Percentiles rank a stretch among this genome's conserved stretches.
These are phyloP conservation scores for Galeopsomyia nigrocyanea DNA, from an alignment of 2,888 invertebrate genomes.

Conservation along the genomic window DNA sequence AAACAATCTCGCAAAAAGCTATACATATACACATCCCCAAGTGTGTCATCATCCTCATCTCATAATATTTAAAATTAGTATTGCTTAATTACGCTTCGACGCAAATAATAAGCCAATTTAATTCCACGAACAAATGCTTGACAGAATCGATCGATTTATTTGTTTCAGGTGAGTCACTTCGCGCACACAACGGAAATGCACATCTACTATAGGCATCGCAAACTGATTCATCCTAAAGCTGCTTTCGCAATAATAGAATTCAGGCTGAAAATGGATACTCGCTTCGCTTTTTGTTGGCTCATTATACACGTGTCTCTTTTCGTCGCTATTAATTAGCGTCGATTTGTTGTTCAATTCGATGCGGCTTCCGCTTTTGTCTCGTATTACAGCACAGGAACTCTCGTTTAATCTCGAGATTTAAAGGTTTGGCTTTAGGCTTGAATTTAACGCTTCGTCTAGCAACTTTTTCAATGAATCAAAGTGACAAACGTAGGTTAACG, in stretches of 20 bases:
- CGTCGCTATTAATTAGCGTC: constrained; percentile 37
- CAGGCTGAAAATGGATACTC: constrained; percentile 43
- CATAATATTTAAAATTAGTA: background rate
- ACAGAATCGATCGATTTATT: constrained; percentile 33
- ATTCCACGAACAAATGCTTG: background rate
- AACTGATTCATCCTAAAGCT: constrained; percentile 32
- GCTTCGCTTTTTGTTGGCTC: constrained; percentile 32
- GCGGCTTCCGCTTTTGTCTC: constrained; percentile 13
- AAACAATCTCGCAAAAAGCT: background rate
- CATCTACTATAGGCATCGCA: constrained; percentile 4
- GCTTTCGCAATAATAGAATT: constrained; percentile 31
- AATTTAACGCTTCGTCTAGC: background rate
- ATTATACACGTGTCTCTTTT: constrained; percentile 25
- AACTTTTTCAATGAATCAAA: constrained; percentile 20
- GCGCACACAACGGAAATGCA: background rate
- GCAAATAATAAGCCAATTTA: background rate
- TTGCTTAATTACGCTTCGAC: background rate
- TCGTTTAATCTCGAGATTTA: background rate
- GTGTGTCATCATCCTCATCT: background rate
- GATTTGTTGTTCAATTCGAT: constrained; percentile 11
- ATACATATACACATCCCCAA: background rate
- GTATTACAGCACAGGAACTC: constrained; percentile 1
- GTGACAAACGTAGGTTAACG: constrained; percentile 33
- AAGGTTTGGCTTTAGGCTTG: background rate
- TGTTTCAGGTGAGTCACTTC: constrained; percentile 52